Evolutionary conservation across 2,888 invertebrate genomes (phyloP).

Genomic region (Arrhopalites spinosus): DNA sequence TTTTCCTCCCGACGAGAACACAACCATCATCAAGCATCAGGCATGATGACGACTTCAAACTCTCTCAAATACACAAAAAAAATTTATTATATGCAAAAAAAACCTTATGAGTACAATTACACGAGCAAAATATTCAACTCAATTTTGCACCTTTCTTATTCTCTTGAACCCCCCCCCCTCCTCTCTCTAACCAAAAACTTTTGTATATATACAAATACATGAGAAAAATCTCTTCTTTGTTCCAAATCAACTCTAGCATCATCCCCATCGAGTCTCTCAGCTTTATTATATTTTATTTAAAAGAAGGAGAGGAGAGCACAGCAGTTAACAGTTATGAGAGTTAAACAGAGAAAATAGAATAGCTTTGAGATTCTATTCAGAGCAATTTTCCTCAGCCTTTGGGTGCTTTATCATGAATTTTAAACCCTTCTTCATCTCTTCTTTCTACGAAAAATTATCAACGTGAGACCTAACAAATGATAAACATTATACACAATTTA

Average conservation of each 20-base stretch:
- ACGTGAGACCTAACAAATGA: constrained; percentile 9
- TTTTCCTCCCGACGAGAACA: not conserved
- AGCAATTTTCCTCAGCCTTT: constrained; percentile 14
- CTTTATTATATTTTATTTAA: not conserved
- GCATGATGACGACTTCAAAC: not conserved
- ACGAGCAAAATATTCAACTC: constrained; percentile 27
- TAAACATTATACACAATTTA: too few relatives aligned
- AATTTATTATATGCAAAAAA: constrained; percentile 10
- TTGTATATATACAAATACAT: not conserved
- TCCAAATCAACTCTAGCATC: constrained; percentile 26
- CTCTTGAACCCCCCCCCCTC: not conserved
- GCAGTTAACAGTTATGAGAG: not conserved
- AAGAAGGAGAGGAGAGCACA: not conserved
- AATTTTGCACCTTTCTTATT: constrained; percentile 26
- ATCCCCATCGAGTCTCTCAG: not conserved
- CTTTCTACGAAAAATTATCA: constrained; percentile 12
- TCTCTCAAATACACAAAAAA: not conserved
- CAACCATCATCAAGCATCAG: not conserved
- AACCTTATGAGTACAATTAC: constrained; percentile 14
- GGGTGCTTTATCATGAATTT: not conserved
- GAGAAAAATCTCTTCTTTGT: constrained; percentile 29
- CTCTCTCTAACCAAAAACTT: not conserved
- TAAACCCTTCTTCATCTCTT: not conserved
- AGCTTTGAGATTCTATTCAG: constrained; percentile 6
- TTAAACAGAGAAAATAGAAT: not conserved